Evolutionary conservation across 2,113 vertebrate species (phyloP).

Genomic region (Bubo bubo): DNA sequence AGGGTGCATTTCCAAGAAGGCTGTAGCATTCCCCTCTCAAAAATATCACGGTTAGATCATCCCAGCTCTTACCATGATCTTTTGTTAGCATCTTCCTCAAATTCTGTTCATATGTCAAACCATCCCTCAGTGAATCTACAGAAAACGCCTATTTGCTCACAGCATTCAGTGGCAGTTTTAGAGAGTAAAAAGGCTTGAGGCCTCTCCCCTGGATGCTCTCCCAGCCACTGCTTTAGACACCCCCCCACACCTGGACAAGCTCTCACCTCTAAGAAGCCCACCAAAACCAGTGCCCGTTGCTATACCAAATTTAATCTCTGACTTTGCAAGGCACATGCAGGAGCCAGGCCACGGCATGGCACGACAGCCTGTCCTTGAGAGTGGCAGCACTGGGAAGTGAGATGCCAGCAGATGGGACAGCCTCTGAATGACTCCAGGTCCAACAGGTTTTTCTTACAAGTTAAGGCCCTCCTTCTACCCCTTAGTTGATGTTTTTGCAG

Average conservation of each 20-base stretch:
- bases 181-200: not conserved
- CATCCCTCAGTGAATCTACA: fast-evolving
- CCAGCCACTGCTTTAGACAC: not conserved
- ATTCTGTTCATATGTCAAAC: not conserved
- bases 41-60: not conserved
- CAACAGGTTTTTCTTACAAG: not conserved
- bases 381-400: not conserved
- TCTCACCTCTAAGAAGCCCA: not conserved
- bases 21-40: not conserved
- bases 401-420: not conserved
- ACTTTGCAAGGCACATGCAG: not conserved
- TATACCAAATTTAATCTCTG: not conserved
- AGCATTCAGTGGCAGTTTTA: not conserved
- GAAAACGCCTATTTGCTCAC: not conserved
- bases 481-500: not conserved
- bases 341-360: fast-evolving
- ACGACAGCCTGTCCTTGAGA: not conserved
- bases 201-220: not conserved
- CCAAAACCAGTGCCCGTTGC: not conserved
- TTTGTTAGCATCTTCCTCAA: not conserved
- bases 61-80: not conserved
- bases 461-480: not conserved
- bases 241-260: not conserved
- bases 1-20: not conserved
- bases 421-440: not conserved